Evolutionary conservation across 2,888 invertebrate genomes (phyloP), one percentile per base, ranked within the genome.

Genomic region (Xestia c-nigrum): DNA sequence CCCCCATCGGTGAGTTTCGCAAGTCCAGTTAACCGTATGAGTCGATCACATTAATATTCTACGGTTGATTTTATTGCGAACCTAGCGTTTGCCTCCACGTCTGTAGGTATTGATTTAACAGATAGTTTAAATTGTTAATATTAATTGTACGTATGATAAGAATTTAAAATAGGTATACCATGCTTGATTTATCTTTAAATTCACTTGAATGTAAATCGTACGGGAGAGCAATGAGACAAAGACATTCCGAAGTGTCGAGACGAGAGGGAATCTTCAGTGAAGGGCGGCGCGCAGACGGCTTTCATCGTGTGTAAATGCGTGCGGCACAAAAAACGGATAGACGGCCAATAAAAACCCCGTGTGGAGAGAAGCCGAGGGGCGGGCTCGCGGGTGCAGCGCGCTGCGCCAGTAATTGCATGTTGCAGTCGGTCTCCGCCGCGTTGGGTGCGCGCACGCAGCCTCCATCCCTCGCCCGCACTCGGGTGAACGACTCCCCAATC

Each of bases 381-480:
- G 95, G 95, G 95, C 92, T 92, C 89, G 94, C 95, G 95, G 94
- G 94, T 93, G 94, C 93, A 93, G 88, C 91, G 95, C 93, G 92
- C 90, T 91, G 91, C 90, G 92, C 88, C 91, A 89, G 93, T 93
- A 93, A 93, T 92, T 94, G 95, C 94, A 92, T 90, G 90, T 89
- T 95, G 95, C 96, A 96, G 96, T 96, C 94, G 90, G 91, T 93
- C 91, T 92, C 92, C 92, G 94, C 92, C 95, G 94, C 94, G 96
- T 91, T 91, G 94, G 92, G 91, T 93, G 96, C 94, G 95, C 94
- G 96, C 96, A 96, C 96, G 96, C 96, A 96, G 95, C 95, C 94
- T 93, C 81, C 90, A 89, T 87, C 89, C 84, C 85, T 85, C 76
- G 78, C 75, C 84, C 77, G 82, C 64, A 80, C 69, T 76, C 81